phyloP scores from a whole-genome alignment of 2,888 invertebrate species.

The Nysson spinosus region DNA sequence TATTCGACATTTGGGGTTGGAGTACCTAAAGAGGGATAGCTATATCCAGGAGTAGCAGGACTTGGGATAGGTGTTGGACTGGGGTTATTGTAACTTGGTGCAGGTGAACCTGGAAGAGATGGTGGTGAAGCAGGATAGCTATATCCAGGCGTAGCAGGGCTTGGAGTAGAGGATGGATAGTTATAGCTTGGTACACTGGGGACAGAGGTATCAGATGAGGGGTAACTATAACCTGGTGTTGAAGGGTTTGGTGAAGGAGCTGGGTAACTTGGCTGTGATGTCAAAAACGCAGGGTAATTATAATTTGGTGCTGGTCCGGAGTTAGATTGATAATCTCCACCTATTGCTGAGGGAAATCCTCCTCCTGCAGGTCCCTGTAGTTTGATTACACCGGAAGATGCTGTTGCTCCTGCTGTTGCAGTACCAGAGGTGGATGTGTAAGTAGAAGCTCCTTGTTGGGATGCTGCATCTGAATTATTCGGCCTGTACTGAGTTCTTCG shows the following conservation, averaged over 20 bases:
- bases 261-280: neutral
- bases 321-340: too few species aligned
- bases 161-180: too few species aligned
- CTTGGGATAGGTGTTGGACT: too few species aligned
- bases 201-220: too few species aligned
- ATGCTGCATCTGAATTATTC: neutral
- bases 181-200: conserved; percentile 29
- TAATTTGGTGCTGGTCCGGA: neutral
- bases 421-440: conserved; percentile 1
- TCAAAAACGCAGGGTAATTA: neutral
- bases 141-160: conserved; percentile 30
- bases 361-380: too few species aligned
- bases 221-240: conserved; percentile 30
- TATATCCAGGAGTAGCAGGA: conserved; percentile 30
- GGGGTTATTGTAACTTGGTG: neutral
- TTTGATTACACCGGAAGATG: too few species aligned
- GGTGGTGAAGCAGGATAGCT: too few species aligned
- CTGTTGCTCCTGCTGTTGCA: too few species aligned
- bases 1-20: too few species aligned
- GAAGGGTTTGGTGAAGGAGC: neutral
- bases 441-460: neutral
- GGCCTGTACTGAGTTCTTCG: neutral
- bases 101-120: conserved; percentile 28
- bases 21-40: too few species aligned
- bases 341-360: too few species aligned